Percentiles rank a stretch among this genome's conserved stretches.
These are phyloP conservation scores for Asobara japonica DNA, from an alignment of 1,140 invertebrate genomes.

Conservation along the genomic window DNA sequence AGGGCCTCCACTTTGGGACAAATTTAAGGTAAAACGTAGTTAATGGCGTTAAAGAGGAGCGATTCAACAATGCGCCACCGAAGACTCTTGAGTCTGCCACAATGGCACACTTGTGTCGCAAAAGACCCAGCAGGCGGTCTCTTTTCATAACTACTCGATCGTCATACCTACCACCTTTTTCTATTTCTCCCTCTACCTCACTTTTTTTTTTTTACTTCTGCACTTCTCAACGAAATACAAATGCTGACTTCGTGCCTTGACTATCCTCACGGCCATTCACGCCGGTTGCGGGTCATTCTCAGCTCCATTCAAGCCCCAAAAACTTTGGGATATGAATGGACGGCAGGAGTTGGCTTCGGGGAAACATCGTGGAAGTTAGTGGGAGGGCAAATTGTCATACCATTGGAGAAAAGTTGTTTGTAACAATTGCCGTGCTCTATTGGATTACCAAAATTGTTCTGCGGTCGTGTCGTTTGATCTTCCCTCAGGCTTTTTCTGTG, in stretches of 20 bases:
- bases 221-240: conserved; percentile 17
- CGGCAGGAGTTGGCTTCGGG: conserved; percentile 10
- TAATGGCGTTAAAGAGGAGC: conserved; percentile 60
- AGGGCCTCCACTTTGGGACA: conserved; percentile 53
- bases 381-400: conserved; percentile 21
- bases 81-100: conserved; percentile 48
- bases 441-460: conserved; percentile 8
- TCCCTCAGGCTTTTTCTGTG: conserved; percentile 19
- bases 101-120: conserved; percentile 62
- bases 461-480: conserved; percentile 51
- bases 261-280: conserved; percentile 26
- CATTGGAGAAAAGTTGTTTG: conserved; percentile 21
- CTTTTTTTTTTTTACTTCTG: conserved; percentile 2
- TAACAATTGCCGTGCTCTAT: conserved; percentile 7
- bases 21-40: conserved; percentile 65
- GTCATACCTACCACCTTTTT: conserved; percentile 33
- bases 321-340: conserved; percentile 22
- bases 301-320: conserved; percentile 7
- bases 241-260: background rate
- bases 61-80: conserved; percentile 42
- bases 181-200: conserved; percentile 11
- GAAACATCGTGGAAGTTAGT: conserved; percentile 13
- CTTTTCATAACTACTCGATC: conserved; percentile 24
- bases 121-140: conserved; percentile 51
- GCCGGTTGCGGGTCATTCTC: background rate